phyloP scores from a whole-genome alignment of 2,797 vertebrate genomes.

The Tauraco hartlaubi region DNA sequence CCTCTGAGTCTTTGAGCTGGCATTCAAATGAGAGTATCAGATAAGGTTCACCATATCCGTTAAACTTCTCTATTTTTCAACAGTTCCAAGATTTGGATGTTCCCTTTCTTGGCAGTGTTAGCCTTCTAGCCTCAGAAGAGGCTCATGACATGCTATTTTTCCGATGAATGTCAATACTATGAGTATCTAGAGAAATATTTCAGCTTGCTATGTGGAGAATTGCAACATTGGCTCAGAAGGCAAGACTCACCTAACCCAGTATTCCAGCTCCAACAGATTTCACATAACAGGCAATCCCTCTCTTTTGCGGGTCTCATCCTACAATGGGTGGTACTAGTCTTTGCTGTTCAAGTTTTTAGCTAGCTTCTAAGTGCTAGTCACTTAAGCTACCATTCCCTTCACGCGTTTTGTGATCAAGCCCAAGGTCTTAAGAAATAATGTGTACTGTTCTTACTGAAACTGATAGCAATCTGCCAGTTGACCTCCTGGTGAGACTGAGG shows the following conservation, averaged over 20 bases:
- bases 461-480: not conserved
- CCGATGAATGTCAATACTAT: too few species aligned
- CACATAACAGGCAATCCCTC: not conserved
- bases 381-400: not conserved
- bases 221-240: not conserved
- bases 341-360: not conserved
- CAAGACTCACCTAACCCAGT: not conserved
- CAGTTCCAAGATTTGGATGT: not conserved
- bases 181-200: not conserved
- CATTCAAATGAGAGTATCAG: not conserved
- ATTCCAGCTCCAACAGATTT: not conserved
- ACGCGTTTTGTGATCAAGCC: not conserved
- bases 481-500: not conserved
- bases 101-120: not conserved
- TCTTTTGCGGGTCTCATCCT: not conserved
- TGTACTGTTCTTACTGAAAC: not conserved
- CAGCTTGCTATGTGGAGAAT: not conserved
- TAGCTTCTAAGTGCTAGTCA: not conserved
- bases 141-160: not conserved
- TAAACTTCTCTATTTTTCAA: not conserved
- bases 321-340: not conserved
- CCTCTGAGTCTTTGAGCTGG: not conserved
- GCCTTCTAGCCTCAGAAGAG: not conserved
- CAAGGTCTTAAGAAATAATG: not conserved
- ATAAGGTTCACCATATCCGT: not conserved